Evolutionary conservation across 2,888 invertebrate genomes (phyloP).

Genomic region (Caenorhabditis auriculariae): DNA sequence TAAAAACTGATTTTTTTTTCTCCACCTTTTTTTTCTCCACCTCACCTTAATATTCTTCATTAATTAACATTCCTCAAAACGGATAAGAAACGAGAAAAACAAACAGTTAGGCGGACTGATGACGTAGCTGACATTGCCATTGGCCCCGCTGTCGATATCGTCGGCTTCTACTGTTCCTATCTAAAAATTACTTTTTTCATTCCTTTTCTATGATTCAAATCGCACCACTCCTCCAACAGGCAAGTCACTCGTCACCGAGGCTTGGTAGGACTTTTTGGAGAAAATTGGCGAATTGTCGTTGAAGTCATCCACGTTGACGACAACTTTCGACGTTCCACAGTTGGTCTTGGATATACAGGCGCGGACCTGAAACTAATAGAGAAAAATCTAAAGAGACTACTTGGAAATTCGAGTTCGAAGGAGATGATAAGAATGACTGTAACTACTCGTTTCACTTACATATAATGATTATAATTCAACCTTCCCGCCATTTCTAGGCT

Average conservation of each 20-base stretch:
- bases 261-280: slow-evolving; percentile 23
- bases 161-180: slow-evolving; percentile 30
- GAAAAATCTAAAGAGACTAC: too few relatives aligned
- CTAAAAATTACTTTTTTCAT: not conserved
- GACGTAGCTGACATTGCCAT: slow-evolving; percentile 42
- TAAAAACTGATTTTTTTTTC: too few relatives aligned
- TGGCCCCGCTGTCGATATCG: slow-evolving; percentile 46
- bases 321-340: slow-evolving; percentile 24
- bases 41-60: too few relatives aligned
- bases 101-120: slow-evolving; percentile 34
- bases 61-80: too few relatives aligned
- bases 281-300: slow-evolving; percentile 58
- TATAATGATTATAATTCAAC: too few relatives aligned
- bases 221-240: slow-evolving; percentile 41
- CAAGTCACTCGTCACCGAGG: slow-evolving; percentile 51
- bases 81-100: too few relatives aligned
- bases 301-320: slow-evolving; percentile 43
- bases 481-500: too few relatives aligned
- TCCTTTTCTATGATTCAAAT: not conserved
- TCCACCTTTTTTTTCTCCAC: not conserved
- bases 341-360: slow-evolving; percentile 32
- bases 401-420: too few relatives aligned
- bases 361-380: slow-evolving; percentile 26
- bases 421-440: too few relatives aligned
- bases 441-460: too few relatives aligned